Evolutionary conservation across 2,797 vertebrate species (phyloP).

Genomic region (Ceyx erithaca): DNA sequence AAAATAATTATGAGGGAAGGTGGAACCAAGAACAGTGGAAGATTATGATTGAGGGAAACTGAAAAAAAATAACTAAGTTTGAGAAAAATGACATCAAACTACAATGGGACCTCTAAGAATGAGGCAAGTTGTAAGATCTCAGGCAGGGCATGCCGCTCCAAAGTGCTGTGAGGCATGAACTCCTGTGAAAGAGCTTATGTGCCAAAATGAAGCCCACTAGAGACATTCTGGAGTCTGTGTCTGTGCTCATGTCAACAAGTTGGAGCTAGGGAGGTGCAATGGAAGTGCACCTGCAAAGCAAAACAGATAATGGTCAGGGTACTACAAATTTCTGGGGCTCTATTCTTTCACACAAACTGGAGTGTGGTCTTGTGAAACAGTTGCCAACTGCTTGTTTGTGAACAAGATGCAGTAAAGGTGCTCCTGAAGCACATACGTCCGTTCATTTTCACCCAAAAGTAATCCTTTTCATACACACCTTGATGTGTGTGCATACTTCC

Average conservation of each 20-base stretch:
- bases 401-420: neutral
- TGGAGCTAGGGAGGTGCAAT: neutral
- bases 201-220: neutral
- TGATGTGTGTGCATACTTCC: neutral
- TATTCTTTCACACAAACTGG: neutral
- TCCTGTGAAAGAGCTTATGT: neutral
- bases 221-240: accelerated
- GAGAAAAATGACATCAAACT: neutral
- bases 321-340: neutral
- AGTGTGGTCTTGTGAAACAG: neutral
- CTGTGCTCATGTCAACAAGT: neutral
- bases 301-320: neutral
- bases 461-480: neutral
- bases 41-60: neutral
- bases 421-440: accelerated
- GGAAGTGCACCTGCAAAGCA: neutral
- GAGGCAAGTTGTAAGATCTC: neutral
- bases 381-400: neutral
- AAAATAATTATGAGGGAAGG: neutral
- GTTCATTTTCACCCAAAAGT: neutral
- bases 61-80: neutral
- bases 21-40: neutral
- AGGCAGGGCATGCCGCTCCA: neutral
- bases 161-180: neutral
- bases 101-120: neutral